Evolutionary conservation across 2,888 invertebrate species (phyloP).

Genomic region (Luperina testacea): DNA sequence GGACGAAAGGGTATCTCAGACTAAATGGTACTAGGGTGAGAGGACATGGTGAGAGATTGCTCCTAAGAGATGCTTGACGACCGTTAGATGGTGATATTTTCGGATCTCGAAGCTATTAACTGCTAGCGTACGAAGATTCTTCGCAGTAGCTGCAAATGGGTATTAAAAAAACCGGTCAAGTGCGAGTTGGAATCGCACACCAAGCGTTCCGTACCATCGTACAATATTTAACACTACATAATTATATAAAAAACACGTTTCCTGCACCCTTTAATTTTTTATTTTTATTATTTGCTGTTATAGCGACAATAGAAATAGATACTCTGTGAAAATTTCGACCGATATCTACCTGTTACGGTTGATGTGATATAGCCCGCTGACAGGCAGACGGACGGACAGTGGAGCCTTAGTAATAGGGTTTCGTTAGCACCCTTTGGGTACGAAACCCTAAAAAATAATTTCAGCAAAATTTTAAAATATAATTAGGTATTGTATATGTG

Average conservation of each 20-base stretch:
- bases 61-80: constrained; percentile 2
- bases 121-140: neutral
- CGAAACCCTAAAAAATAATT: neutral
- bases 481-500: neutral
- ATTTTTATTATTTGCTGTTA: neutral
- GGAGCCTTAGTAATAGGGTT: neutral
- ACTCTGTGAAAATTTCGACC: neutral
- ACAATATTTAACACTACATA: neutral
- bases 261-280: neutral
- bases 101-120: neutral
- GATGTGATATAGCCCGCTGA: neutral
- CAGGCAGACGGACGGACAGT: neutral
- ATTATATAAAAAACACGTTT: neutral
- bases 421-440: no score
- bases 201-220: neutral
- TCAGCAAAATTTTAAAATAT: neutral
- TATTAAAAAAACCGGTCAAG: neutral
- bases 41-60: constrained; percentile 42
- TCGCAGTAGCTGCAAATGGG: neutral
- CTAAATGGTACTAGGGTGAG: constrained; percentile 42
- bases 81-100: constrained; percentile 18
- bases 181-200: neutral
- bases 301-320: neutral
- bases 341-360: neutral
- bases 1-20: constrained; percentile 43